Base-by-base conservation (phyloP, 1,140 invertebrate species). In the Pseudachorutes palmiensis region DNA sequence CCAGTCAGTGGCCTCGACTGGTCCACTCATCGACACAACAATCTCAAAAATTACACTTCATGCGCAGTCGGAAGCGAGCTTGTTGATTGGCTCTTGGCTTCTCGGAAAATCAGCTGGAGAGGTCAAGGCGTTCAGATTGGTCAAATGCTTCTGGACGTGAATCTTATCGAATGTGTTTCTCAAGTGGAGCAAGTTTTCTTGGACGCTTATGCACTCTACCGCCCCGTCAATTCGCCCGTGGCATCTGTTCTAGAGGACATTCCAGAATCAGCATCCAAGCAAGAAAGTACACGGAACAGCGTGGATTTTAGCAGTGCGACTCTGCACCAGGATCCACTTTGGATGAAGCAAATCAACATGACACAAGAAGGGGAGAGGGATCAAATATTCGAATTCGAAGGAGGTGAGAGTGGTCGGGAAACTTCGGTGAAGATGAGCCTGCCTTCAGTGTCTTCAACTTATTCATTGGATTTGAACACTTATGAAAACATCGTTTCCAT, bases 61-160 rank as follows among this genome's bases (percentile, higher is more conserved):
- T 87, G 87, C 75, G 85, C 89, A 74, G 76, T 84, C 32, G 89
- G 88, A 16, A 85, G 82, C 61, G 85, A 89, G 74, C 76, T 91
- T 26, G 87, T 91, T 3, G 87, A 90, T 74, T 91, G 88, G 88
- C 80, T 91, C 51, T 82, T 90, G 59, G 78, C 79, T 63, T 85
- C 87, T 74, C 84, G 87, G 73, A 88, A 87, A 78, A 86, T 85
- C 30, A 80, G 78, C 2, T 78, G 71, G 75, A 91, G 90, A 75
- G 80, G 85, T 14, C 90, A 92, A 80, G 91, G 89, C 9, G 81
- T 83, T 32, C 84, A 85, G 9, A 85, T 94, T 71, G 90, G 90
- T 24, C 90, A 94, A 80, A 87, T 88, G 19, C 78, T 95, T 16
- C 75, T 94, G 1, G 86, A 89, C 78, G 87, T 86, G 22, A 86